Percentiles rank a stretch among this genome's conserved stretches.
Evolutionary conservation across 2,888 invertebrate genomes (phyloP).

Genomic region (Rhopalosiphum nymphaeae): DNA sequence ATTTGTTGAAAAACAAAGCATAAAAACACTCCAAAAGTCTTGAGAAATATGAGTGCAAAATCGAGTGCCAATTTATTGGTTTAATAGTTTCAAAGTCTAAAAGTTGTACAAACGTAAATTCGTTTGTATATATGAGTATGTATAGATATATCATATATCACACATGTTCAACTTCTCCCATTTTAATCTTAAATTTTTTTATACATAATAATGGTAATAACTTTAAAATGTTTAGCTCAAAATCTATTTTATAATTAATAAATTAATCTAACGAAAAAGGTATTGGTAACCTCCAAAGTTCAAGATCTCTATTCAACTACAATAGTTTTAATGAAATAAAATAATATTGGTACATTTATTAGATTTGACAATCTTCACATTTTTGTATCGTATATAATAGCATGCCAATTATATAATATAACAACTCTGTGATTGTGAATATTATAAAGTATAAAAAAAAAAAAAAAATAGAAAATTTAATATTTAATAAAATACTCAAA

Average conservation of each 20-base stretch:
- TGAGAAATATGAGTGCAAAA: not conserved
- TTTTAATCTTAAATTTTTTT: not conserved
- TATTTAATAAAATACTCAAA: not conserved
- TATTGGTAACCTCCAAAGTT: not conserved
- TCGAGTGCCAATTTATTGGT: not conserved
- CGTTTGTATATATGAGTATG: not conserved
- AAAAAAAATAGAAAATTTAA: not conserved
- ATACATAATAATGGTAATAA: not conserved
- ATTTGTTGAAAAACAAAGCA: not conserved
- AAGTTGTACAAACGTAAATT: not conserved
- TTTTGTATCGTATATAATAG: not conserved
- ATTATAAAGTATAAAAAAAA: not conserved
- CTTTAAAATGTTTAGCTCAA: not conserved
- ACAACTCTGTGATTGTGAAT: not conserved
- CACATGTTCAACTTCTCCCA: not conserved
- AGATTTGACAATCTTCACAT: not conserved
- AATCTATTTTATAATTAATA: not conserved
- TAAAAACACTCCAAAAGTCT: not conserved
- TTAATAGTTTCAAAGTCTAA: not conserved
- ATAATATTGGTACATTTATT: not conserved
- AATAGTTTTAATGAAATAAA: not conserved
- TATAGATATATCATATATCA: not conserved
- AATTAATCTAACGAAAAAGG: not conserved
- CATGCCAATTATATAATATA: not conserved
- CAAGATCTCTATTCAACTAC: not conserved